Evolutionary conservation across 2,888 invertebrate species (phyloP).

Genomic region (Phengaris arion): DNA sequence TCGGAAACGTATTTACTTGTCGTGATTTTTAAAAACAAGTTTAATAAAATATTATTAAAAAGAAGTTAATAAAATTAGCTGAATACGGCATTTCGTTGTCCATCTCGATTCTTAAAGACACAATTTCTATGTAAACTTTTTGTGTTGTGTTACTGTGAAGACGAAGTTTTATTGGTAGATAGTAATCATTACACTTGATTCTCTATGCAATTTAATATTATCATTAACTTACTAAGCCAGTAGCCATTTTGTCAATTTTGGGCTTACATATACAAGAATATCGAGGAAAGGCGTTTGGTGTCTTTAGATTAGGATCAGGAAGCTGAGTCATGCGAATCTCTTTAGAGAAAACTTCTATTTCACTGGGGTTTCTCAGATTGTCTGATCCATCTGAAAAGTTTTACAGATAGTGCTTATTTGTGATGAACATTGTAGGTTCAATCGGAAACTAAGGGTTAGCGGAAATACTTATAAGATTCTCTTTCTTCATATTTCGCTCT

Average conservation of each 20-base stretch:
- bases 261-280: not conserved
- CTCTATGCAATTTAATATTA: not conserved
- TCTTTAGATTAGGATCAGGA: not conserved
- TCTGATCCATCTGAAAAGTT: not conserved
- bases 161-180: too few species aligned
- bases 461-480: too few species aligned
- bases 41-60: too few species aligned
- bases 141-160: not conserved
- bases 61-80: too few species aligned
- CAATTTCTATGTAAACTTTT: too few species aligned
- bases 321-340: constrained; percentile 1
- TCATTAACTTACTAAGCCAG: not conserved
- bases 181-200: not conserved
- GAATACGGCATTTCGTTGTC: too few species aligned
- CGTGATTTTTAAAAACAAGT: too few species aligned
- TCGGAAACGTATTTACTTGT: not conserved
- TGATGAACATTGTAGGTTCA: not conserved
- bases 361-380: not conserved
- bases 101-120: too few species aligned
- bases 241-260: not conserved
- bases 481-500: too few species aligned
- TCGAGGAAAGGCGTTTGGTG: not conserved
- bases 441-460: too few species aligned
- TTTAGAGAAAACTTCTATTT: not conserved
- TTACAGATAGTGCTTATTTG: not conserved